Evolutionary conservation across 1,140 invertebrate species (phyloP).

Genomic region (Triops longicaudatus): DNA sequence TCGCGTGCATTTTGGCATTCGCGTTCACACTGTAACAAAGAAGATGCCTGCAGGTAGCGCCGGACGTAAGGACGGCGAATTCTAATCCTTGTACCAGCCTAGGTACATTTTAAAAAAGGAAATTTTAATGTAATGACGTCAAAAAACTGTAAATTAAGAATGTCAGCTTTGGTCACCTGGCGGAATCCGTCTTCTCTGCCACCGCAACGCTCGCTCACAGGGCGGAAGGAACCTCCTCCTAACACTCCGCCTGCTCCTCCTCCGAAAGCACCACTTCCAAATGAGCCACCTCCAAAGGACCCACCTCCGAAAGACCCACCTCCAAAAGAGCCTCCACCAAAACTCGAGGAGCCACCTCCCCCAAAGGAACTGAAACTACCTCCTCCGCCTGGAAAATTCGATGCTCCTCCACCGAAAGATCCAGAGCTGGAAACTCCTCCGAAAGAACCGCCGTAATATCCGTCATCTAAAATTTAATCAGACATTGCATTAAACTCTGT

Average conservation of each 20-base stretch:
- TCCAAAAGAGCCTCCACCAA: conserved; percentile 32
- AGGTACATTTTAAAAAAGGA: neutral
- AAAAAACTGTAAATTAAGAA: neutral
- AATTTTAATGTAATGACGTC: no score
- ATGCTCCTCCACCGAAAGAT: neutral
- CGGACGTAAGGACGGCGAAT: conserved; percentile 68
- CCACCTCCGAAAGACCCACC: conserved; percentile 28
- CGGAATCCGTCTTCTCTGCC: conserved; percentile 27
- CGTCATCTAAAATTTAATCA: neutral
- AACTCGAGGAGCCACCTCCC: neutral
- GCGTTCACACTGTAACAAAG: conserved; percentile 64
- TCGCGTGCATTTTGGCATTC: conserved; percentile 72
- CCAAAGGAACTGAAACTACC: neutral
- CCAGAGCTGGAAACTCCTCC: neutral
- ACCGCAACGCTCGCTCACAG: conserved; percentile 25
- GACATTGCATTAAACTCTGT: neutral
- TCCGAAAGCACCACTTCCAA: conserved; percentile 22
- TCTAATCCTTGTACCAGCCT: conserved; percentile 59
- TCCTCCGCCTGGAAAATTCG: neutral
- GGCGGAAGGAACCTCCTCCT: neutral
- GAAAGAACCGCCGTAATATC: neutral
- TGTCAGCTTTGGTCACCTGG: neutral
- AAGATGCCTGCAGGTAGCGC: conserved; percentile 59
- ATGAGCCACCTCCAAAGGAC: conserved; percentile 21
- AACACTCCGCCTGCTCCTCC: conserved; percentile 28